Conservation (phyloP, 2,888 invertebrate genomes). For the Drosophila falleni region DNA sequence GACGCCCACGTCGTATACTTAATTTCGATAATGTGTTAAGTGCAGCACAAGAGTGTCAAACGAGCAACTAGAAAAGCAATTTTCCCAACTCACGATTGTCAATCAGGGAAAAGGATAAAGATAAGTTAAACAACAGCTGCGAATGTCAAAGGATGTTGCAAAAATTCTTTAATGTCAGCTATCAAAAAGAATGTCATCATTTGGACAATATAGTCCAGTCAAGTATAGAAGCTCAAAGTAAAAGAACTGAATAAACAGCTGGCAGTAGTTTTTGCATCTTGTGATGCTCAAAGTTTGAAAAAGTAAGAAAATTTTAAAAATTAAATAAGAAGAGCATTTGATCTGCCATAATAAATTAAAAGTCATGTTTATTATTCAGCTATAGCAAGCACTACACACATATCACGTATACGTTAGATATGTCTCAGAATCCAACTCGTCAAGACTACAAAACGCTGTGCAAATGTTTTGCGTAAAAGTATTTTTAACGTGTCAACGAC, state of each 20-base stretch:
- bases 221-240: neutral
- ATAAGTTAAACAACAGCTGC: neutral
- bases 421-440: constrained; percentile 13
- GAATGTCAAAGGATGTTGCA: neutral
- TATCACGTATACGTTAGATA: constrained; percentile 56
- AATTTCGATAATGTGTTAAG: constrained; percentile 43
- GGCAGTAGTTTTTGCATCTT: neutral
- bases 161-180: constrained; percentile 1
- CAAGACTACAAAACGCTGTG: constrained; percentile 41
- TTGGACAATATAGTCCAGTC: neutral
- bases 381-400: constrained; percentile 7
- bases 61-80: neutral
- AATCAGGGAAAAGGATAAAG: neutral
- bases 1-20: constrained; percentile 41
- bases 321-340: neutral
- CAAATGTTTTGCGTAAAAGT: constrained; percentile 65
- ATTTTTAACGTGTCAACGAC: constrained; percentile 55
- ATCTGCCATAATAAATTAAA: constrained; percentile 11
- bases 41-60: constrained; percentile 5
- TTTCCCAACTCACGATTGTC: neutral
- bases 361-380: constrained; percentile 9
- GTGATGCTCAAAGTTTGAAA: neutral
- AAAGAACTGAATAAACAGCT: neutral
- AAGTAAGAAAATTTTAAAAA: neutral
- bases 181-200: constrained; percentile 6